Base-by-base conservation (phyloP, 2,797 vertebrate genomes). In the Buphagus erythrorhynchus region DNA sequence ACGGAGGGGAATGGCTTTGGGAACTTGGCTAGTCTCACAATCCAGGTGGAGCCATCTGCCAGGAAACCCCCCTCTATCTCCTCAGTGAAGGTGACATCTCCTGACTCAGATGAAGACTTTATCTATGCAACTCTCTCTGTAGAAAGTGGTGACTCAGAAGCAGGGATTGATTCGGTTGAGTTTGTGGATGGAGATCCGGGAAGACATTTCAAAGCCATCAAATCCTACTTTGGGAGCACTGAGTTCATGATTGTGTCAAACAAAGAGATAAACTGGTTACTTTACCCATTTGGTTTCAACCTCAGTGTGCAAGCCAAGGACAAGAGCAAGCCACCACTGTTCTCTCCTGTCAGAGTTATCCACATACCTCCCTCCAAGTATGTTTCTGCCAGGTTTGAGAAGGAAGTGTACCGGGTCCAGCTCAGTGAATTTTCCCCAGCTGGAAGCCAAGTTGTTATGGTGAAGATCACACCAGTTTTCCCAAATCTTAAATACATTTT, bases 261-360 rank as follows among this genome's bases (percentile, higher is more conserved):
- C 89, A 99, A 98, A 97, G 98, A 97, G 96, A 98, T 99, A 92
- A 98, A 98, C 86, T 99, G 99, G 99, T 95, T 98, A 74, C 97
- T 99, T 73, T 97, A 97, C 63, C 98, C 98, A 4, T 98, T 97
- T 67, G 99, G 99, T 69, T 97, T 99, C 82, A 99, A 99, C 98
- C 97, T 99, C 88, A 99, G 99, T 43, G 98, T 99, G 79, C 99
- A 98, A 97, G 99, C 99, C 52, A 99, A 98, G 98, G 99, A 99
- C 90, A 97, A 96, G 72, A 97, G 98, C 89, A 98, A 95, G 22
- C 98, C 98, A 29, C 96, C 98, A 78, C 94, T 98, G 46, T 95
- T 98, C 81, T 99, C 99, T 57, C 96, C 98, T 71, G 28, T 99
- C 95, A 97, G 95, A 93, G 96, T 97, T 49, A 96, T 99, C 66